Conservation (phyloP, 2,113 vertebrate species). For the Physeter macrocephalus region DNA sequence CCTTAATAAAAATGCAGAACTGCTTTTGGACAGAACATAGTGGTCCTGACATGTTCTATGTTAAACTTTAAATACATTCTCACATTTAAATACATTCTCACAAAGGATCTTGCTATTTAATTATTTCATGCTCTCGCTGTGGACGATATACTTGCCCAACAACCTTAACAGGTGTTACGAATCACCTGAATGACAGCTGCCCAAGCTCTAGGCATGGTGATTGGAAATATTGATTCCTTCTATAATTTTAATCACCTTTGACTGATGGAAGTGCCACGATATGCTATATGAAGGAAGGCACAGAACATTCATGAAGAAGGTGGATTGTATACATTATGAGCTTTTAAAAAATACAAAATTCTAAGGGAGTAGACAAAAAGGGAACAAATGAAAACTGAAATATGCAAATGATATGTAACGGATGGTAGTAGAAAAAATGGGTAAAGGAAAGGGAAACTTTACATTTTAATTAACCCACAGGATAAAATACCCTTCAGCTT, state of each 20-base stretch:
- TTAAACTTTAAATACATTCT: neutral
- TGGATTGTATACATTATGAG: neutral
- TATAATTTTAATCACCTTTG: neutral
- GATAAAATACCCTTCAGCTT: neutral
- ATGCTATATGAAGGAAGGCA: neutral
- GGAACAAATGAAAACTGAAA: neutral
- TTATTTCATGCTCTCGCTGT: neutral
- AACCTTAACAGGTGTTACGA: neutral
- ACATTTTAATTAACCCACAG: neutral
- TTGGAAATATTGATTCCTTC: neutral
- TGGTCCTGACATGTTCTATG: neutral
- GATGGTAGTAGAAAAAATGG: neutral
- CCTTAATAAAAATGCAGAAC: neutral
- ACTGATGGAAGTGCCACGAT: neutral
- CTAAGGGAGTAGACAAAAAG: neutral
- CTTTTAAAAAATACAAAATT: neutral
- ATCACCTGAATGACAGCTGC: neutral
- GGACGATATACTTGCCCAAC: neutral
- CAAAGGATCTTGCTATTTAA: neutral
- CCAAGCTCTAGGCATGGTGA: neutral
- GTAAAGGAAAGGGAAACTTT: neutral
- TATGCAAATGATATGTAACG: neutral
- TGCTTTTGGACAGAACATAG: neutral
- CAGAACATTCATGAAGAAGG: neutral
- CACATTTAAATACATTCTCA: neutral